Base-by-base conservation (phyloP, 2,113 vertebrate genomes). In the Mus spicilegus region DNA sequence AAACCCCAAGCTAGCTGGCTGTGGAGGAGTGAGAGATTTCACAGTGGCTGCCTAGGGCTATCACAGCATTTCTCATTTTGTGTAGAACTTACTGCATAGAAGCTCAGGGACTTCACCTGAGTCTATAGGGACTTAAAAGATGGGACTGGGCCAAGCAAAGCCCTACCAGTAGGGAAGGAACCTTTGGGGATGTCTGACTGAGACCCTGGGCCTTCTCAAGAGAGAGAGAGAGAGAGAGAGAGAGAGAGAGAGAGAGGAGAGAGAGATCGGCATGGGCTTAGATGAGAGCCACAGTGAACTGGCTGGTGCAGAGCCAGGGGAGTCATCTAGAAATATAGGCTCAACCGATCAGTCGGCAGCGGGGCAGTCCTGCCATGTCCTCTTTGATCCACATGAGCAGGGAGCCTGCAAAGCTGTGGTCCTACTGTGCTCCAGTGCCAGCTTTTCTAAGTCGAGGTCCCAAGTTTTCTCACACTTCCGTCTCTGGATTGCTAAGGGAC, bases 311-410 rank as follows among this genome's bases (percentile, higher is more conserved):
- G 7, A 61, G 10, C 2, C 16, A 11, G 81, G 82, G 19, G 30
- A 69, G 26, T 90, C 69, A 56, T 22, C 76, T 90, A 77, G 81
- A 86, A 88, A 75, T 0, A 24, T 54, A 13, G 76, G 42, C 8
- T 0, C 28, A 39, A 11, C 12, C 3, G 63, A 77, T 5, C 2
- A 26, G 19, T 69, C 65, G 46, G 61, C 39, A 28, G 11, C 0
- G 12, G 10, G 0, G 7, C 58, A 13, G 54, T 88, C 75, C 0
- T 0, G 16, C 51, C 16, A 4, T 0, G 0, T 58, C 13, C 22
- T 10, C 77, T n/a, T 1, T 46, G 85, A 58, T 14, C 39, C 30
- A 4, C 12, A 28, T 30, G 92, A 90, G 61, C 49, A 42, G 26
- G 16, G 54, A 7, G 19, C n/a, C 49, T 17, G 0, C 30, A 51